These are phyloP conservation scores for Puffinus mauretanicus DNA, from an alignment of 2,113 vertebrate genomes.

Conservation along the genomic window DNA sequence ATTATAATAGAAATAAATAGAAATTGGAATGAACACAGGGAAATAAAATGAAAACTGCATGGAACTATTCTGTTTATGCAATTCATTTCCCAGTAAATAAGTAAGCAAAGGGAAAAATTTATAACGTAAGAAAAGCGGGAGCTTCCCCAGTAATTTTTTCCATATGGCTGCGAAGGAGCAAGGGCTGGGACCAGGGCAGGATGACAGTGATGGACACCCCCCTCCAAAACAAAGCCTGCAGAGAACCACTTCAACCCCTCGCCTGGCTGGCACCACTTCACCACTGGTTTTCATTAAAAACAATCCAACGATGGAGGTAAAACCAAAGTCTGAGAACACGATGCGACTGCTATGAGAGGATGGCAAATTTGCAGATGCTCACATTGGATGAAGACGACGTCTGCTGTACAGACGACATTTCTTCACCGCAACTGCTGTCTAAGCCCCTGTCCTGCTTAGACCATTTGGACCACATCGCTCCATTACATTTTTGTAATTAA, in stretches of 20 bases:
- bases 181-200: background rate
- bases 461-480: background rate
- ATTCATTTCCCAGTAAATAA: conserved; percentile 26
- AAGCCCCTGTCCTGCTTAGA: background rate
- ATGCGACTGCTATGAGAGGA: background rate
- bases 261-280: background rate
- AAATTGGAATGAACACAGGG: conserved; percentile 3
- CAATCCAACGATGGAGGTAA: background rate
- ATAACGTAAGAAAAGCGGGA: background rate
- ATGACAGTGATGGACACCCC: background rate
- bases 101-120: background rate
- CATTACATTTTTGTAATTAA: conserved; percentile 73
- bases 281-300: background rate
- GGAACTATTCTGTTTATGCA: background rate
- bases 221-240: background rate
- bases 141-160: background rate
- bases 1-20: conserved; percentile 44
- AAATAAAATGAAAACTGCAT: conserved; percentile 27
- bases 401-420: background rate
- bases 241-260: background rate
- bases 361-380: background rate
- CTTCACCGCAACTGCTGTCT: background rate
- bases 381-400: rapidly evolving
- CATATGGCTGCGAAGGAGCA: background rate
- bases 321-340: background rate